phyloP scores from a whole-genome alignment of 2,797 vertebrate species.

The Scyliorhinus canicula region DNA sequence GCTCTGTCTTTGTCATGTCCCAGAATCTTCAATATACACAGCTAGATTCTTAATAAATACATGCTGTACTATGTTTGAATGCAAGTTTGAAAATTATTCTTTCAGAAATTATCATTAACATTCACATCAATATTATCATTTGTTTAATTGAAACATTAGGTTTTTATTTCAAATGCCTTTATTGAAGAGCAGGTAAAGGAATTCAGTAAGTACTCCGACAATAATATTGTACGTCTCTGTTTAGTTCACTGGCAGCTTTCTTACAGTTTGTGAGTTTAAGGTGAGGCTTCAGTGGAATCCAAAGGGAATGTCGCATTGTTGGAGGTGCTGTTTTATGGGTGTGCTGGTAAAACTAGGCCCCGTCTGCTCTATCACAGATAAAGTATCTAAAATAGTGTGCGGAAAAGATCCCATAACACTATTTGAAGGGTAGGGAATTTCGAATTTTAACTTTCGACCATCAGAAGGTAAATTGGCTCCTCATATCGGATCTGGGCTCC shows the following conservation, averaged over 20 bases:
- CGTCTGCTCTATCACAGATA: not conserved
- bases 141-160: not conserved
- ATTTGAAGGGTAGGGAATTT: not conserved
- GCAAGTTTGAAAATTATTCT: not conserved
- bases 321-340: not conserved
- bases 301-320: not conserved
- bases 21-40: not conserved
- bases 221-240: not conserved
- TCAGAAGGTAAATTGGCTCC: not conserved
- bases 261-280: not conserved
- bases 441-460: not conserved
- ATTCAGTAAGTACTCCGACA: not conserved
- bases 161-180: not conserved
- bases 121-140: not conserved
- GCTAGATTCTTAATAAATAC: not conserved
- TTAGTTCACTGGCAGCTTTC: not conserved
- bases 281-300: not conserved
- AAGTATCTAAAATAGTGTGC: not conserved
- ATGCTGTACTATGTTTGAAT: not conserved
- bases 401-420: not conserved
- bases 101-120: not conserved
- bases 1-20: not conserved
- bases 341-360: not conserved
- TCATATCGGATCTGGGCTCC: not conserved
- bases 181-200: not conserved